Percentiles rank a stretch among this genome's conserved stretches.
Evolutionary conservation across 2,113 vertebrate genomes (phyloP).

Genomic region (Progne subis): DNA sequence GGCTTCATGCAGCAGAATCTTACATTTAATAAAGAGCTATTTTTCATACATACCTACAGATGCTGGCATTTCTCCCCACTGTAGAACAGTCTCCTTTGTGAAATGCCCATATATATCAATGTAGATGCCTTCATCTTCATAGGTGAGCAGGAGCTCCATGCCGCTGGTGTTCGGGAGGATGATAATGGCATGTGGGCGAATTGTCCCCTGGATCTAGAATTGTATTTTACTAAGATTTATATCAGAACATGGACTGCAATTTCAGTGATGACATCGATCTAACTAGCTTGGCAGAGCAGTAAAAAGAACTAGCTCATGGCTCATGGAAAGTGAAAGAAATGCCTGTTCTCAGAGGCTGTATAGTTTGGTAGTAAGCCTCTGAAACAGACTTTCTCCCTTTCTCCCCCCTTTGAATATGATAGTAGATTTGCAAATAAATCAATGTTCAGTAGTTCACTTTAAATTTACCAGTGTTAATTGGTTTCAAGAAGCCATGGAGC

Average conservation of each 20-base stretch:
- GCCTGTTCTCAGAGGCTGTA: constrained; percentile 21
- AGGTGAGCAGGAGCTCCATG: constrained; percentile 92
- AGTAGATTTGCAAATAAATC: neutral
- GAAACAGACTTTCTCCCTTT: constrained; percentile 12
- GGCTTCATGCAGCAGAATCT: neutral
- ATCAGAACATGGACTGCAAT: constrained; percentile 36
- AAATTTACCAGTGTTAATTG: neutral
- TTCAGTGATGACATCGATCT: constrained; percentile 22
- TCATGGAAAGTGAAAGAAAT: constrained; percentile 59
- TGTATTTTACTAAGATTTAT: constrained; percentile 59
- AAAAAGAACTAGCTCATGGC: constrained; percentile 18
- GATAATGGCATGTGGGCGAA: constrained; percentile 91
- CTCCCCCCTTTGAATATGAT: neutral
- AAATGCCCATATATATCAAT: constrained; percentile 92
- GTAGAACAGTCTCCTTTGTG: constrained; percentile 92
- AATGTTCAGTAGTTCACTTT: neutral
- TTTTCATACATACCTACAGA: constrained; percentile 84
- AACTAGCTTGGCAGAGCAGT: constrained; percentile 35
- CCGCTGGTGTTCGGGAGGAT: constrained; percentile 91
- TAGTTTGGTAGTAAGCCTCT: neutral
- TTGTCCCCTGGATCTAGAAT: constrained; percentile 85
- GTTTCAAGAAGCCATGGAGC: constrained; percentile 27
- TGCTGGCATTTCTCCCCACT: constrained; percentile 95
- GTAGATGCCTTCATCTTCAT: constrained; percentile 92
- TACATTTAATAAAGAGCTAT: neutral